Evolutionary conservation across 2,888 invertebrate species (phyloP).

Genomic region (Leptothorax acervorum): DNA sequence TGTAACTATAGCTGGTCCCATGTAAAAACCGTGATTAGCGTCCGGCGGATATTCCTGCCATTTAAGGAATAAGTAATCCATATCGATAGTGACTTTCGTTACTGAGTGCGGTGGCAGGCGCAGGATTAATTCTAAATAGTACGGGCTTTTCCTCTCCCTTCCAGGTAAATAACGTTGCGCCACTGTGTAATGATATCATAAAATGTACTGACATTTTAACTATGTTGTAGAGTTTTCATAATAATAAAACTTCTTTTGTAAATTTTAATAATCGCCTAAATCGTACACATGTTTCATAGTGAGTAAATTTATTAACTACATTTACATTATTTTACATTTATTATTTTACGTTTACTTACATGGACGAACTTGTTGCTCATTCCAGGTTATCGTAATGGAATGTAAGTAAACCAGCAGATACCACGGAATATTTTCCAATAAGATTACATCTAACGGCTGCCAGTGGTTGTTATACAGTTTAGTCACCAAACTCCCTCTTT

Average conservation of each 20-base stretch:
- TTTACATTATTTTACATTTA: slow-evolving; percentile 15
- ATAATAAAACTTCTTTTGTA: slow-evolving; percentile 44
- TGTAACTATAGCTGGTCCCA: slow-evolving; percentile 95
- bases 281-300: not conserved
- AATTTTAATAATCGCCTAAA: slow-evolving; percentile 24
- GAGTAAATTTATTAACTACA: not conserved
- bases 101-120: slow-evolving; percentile 92
- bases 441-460: slow-evolving; percentile 91
- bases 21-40: slow-evolving; percentile 99
- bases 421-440: slow-evolving; percentile 97
- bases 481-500: slow-evolving; percentile 95
- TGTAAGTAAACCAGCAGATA: slow-evolving; percentile 96
- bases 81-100: slow-evolving; percentile 94
- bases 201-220: slow-evolving; percentile 5
- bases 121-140: slow-evolving; percentile 95
- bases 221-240: slow-evolving; percentile 18
- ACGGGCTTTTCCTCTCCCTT: slow-evolving; percentile 93
- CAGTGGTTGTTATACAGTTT: slow-evolving; percentile 94
- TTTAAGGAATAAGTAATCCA: slow-evolving; percentile 98
- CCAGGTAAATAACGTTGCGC: slow-evolving; percentile 90
- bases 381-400: slow-evolving; percentile 90
- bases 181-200: slow-evolving; percentile 80
- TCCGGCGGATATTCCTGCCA: slow-evolving; percentile 99
- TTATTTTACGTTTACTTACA: slow-evolving; percentile 77
- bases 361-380: slow-evolving; percentile 88